A percentile compares a stretch with the other conserved stretches of the same genome.
Evolutionary conservation across 1,140 invertebrate genomes (phyloP).

Genomic region (Pachypsylla venusta): DNA sequence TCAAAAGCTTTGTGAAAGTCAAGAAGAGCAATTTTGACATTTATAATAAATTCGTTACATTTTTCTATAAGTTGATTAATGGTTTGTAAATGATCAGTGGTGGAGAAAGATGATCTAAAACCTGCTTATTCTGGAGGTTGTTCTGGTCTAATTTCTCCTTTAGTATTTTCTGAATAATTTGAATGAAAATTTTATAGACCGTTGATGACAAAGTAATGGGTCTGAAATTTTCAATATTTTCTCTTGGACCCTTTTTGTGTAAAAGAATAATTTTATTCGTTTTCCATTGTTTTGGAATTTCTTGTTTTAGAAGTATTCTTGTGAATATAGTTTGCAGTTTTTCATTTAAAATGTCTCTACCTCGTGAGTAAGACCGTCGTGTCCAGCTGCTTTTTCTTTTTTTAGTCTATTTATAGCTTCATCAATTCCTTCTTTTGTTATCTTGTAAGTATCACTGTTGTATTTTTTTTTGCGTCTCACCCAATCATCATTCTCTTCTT

Average conservation of each 20-base stretch:
- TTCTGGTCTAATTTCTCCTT: conserved; percentile 8
- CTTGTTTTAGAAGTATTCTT: neutral
- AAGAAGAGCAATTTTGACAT: neutral
- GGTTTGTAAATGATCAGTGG: conserved; percentile 13
- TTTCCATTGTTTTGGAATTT: conserved; percentile 16
- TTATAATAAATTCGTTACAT: conserved; percentile 1
- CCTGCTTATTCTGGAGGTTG: conserved; percentile 15
- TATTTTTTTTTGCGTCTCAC: neutral
- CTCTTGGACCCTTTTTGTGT: conserved; percentile 21
- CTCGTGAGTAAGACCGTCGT: neutral
- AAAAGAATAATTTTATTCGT: conserved; percentile 18
- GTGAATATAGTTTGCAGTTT: neutral
- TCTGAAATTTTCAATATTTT: conserved; percentile 20
- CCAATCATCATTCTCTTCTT: neutral
- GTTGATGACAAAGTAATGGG: conserved; percentile 20
- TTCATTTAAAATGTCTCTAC: neutral
- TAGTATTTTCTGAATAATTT: conserved; percentile 11
- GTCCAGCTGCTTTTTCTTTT: neutral
- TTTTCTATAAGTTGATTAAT: conserved; percentile 16
- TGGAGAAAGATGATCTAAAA: conserved; percentile 12
- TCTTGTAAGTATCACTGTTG: neutral
- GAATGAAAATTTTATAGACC: conserved; percentile 14
- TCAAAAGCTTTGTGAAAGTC: conserved; percentile 16
- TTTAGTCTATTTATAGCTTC: neutral
- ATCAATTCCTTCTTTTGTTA: neutral